Evolutionary conservation across 2,888 invertebrate genomes (phyloP), one percentile per base, ranked within the genome.

Genomic region (Dynastes hyllus): DNA sequence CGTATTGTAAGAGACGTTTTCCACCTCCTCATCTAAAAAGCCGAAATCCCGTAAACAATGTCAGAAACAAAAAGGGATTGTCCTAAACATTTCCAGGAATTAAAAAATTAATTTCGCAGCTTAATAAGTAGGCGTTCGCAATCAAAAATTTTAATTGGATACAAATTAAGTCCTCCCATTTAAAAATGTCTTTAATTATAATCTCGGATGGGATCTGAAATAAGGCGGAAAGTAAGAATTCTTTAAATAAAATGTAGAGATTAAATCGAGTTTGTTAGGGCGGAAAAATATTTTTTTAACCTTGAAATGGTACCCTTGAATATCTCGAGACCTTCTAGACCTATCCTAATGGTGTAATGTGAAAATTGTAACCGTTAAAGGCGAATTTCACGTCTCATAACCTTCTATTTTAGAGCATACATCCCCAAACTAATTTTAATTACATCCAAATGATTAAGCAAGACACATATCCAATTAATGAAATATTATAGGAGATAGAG

Each of bases 381-480:
- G 51, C 51, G n/a, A 51, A 55, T n/a, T 55, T 55, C 55, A 55
- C 55, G 16, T 55, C 16, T 55, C 55, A 55, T 16, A 55, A n/a
- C n/a, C 55, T 55, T 55, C 55, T 6, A n/a, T 16, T 6, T 3
- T 55, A 0, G 16, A 55, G 1, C 5, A 16, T 16, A n/a, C 5
- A 4, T 55, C 55, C 2, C 16, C 5, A n/a, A 61, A 61, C 61
- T 61, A 61, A 61, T 61, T 61, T 61, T 61, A 61, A 61, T 61
- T 29, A 27, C 61, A 61, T 61, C 11, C 61, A 29, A 27, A 27
- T 61, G 61, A 61, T 61, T 61, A 27, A 61, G 5, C 61, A 61
- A 61, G 61, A 61, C 61, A 11, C 29, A 61, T 29, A 61, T 61
- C 61, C 61, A 61, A 61, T 61, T 61, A 61, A 61, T 29, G 61